Percentiles rank a stretch among this genome's conserved stretches.
Evolutionary conservation across 2,797 vertebrate species (phyloP).

Genomic region (Sebastolobus alascanus): DNA sequence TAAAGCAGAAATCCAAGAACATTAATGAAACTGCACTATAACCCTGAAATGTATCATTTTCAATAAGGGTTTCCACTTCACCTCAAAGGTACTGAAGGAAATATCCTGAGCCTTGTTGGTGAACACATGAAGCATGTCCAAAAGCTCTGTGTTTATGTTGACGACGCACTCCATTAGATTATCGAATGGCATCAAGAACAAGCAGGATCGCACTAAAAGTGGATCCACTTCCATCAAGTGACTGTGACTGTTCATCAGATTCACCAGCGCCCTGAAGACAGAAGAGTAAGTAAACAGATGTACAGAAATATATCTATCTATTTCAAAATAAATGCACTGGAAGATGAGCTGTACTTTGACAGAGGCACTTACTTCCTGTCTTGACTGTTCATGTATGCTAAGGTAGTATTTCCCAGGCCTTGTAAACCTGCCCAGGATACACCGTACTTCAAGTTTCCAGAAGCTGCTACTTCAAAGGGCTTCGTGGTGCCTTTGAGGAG

Average conservation of each 20-base stretch:
- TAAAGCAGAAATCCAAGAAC: background rate
- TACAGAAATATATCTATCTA: rapidly evolving
- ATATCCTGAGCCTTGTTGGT: constrained; percentile 64
- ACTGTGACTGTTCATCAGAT: constrained; percentile 66
- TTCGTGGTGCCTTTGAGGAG: constrained; percentile 63
- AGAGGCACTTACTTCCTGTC: constrained; percentile 64
- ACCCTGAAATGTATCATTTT: background rate
- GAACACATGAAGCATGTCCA: constrained; percentile 82
- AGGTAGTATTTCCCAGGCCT: constrained; percentile 46
- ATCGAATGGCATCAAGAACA: constrained; percentile 83
- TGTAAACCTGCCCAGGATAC: constrained; percentile 77
- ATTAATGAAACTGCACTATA: background rate
- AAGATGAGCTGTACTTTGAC: background rate
- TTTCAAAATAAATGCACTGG: rapidly evolving
- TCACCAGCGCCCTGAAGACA: constrained; percentile 76
- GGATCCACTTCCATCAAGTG: constrained; percentile 84
- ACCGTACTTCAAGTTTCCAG: background rate
- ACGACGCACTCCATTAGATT: constrained; percentile 69
- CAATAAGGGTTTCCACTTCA: constrained; percentile 21
- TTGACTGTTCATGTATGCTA: background rate
- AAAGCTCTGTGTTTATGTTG: constrained; percentile 62
- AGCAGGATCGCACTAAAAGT: constrained; percentile 85
- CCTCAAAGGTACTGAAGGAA: constrained; percentile 22
- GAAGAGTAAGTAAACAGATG: background rate
- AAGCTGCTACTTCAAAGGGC: constrained; percentile 33